These are phyloP conservation scores for Clarias platycephalus DNA, from an alignment of 2,797 vertebrate genomes.

Conservation along the genomic window DNA sequence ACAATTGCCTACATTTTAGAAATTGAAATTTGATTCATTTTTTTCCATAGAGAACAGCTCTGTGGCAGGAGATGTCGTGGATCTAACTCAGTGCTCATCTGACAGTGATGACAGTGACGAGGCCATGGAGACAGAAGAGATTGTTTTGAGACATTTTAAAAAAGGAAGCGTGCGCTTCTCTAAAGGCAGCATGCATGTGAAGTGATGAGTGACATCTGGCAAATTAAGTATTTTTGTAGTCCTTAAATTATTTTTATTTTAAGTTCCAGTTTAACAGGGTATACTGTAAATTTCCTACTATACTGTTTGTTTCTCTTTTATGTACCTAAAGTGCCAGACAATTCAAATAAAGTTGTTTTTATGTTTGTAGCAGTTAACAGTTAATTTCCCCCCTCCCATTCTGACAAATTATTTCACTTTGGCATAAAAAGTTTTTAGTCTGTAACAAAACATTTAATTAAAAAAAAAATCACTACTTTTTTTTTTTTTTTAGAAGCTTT, in stretches of 20 bases:
- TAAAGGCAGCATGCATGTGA: conserved; percentile 18
- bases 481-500: too few species aligned
- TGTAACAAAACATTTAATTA: too few species aligned
- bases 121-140: conserved; percentile 28
- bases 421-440: too few species aligned
- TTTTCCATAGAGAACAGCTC: conserved; percentile 1
- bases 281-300: not conserved
- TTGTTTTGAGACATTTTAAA: conserved; percentile 23
- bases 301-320: conserved; percentile 4
- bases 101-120: conserved; percentile 67
- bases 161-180: conserved; percentile 10
- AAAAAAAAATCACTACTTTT: too few species aligned
- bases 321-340: not conserved
- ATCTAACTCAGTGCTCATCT: conserved; percentile 80
- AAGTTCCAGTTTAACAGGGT: not conserved
- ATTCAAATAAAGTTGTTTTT: conserved; percentile 27
- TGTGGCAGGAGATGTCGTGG: conserved; percentile 63
- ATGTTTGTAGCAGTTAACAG: not conserved
- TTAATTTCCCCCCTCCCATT: not conserved
- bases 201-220: not conserved
- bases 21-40: not conserved
- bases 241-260: not conserved
- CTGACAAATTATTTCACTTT: not conserved
- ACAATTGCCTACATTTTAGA: not conserved
- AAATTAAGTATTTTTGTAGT: not conserved